phyloP scores from a whole-genome alignment of 2,797 vertebrate genomes.

The Sphaeramia orbicularis region DNA sequence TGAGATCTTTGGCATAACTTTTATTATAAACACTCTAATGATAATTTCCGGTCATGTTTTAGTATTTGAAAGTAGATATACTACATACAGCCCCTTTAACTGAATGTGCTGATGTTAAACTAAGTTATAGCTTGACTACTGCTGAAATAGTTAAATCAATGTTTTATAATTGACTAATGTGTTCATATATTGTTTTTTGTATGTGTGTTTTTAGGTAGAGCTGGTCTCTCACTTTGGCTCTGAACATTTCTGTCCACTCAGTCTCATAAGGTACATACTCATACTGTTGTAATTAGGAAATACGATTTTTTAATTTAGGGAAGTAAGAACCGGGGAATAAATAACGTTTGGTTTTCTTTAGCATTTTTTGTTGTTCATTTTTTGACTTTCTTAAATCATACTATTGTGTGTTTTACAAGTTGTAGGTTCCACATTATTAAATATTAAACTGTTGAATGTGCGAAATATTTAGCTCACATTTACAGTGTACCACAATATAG shows the following conservation, averaged over 20 bases:
- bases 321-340: neutral
- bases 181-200: slow-evolving; percentile 72
- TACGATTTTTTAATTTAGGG: too few species aligned
- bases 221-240: slow-evolving; percentile 96
- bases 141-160: neutral
- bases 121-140: slow-evolving; percentile 14
- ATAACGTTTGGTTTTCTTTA: neutral
- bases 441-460: neutral
- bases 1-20: too few species aligned
- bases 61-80: too few species aligned
- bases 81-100: neutral
- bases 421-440: neutral
- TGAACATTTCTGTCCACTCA: slow-evolving; percentile 98
- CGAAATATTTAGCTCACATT: slow-evolving; percentile 6
- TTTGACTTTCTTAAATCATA: neutral
- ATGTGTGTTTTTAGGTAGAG: slow-evolving; percentile 88
- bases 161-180: neutral
- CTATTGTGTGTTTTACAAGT: neutral
- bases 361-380: neutral
- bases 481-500: neutral
- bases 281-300: neutral
- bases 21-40: too few species aligned
- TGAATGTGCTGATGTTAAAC: slow-evolving; percentile 27
- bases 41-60: too few species aligned
- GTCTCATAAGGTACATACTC: slow-evolving; percentile 92